Conservation (phyloP, 2,888 invertebrate genomes). For the Ptychoptera contaminata region DNA sequence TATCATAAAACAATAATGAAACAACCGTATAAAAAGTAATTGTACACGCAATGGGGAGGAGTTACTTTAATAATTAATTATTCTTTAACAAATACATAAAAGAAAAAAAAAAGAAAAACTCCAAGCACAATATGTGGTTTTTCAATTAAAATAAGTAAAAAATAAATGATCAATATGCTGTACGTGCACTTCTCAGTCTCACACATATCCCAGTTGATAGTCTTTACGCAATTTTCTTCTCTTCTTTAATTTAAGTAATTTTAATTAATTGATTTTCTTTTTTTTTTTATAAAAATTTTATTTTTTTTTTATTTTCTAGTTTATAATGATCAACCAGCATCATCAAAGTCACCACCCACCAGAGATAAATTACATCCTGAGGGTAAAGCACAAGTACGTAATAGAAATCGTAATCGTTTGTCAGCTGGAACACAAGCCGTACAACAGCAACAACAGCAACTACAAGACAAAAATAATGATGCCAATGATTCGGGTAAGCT, state of each 20-base stretch:
- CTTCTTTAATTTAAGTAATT: not conserved
- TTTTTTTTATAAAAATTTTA: not conserved
- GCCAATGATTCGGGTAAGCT: slow-evolving; percentile 16
- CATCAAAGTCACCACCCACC: slow-evolving; percentile 65
- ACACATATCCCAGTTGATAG: not conserved
- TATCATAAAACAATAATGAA: no score
- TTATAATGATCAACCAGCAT: slow-evolving; percentile 52
- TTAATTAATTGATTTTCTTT: not conserved
- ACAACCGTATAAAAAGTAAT: no score
- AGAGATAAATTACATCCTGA: slow-evolving; percentile 62
- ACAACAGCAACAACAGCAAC: slow-evolving; percentile 5
- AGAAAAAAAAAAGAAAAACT: no score
- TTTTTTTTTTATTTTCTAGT: slow-evolving; percentile 26
- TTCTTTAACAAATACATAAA: no score
- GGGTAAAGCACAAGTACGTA: slow-evolving; percentile 47
- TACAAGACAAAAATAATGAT: slow-evolving; percentile 12
- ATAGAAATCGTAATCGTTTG: slow-evolving; percentile 25
- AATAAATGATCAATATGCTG: no score
- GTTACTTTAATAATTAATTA: no score
- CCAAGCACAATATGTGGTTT: no score
- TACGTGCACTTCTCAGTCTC: no score
- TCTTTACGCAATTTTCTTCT: not conserved
- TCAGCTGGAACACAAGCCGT: not conserved
- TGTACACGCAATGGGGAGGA: no score
- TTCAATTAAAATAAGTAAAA: no score